Conservation (phyloP, 23 tunicate genomes). For the Oikopleura dioica region DNA sequence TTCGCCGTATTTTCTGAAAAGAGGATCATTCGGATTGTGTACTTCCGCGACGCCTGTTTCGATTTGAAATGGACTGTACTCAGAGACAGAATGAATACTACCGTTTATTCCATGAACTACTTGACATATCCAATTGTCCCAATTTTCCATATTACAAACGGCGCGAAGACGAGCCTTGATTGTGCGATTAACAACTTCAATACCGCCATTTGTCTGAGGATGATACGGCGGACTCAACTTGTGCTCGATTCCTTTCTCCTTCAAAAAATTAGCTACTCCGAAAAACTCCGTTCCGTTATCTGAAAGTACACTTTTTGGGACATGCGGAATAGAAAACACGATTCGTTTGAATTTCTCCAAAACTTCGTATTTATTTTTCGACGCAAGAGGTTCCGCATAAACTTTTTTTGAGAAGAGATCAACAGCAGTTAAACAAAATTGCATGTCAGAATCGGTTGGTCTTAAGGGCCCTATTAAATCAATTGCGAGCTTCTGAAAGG, state of each 20-base stretch:
- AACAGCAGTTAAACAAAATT: neutral
- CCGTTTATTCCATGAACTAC: neutral
- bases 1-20: no score
- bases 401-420: neutral
- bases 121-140: neutral
- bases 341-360: no score
- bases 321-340: neutral
- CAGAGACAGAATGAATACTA: neutral
- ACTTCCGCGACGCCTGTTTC: no score
- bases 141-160: neutral
- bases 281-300: neutral
- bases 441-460: neutral
- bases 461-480: neutral
- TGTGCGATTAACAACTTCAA: neutral
- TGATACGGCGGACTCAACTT: neutral
- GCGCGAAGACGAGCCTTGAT: neutral
- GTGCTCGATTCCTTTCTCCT: neutral
- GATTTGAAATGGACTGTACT: slow-evolving; percentile 1
- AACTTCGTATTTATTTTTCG: neutral
- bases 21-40: no score
- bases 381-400: neutral
- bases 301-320: neutral
- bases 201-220: neutral
- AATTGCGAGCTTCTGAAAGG: neutral
- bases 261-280: neutral